These are phyloP conservation scores for Peromyscus polionotus DNA, from an alignment of 2,113 vertebrate species.

Conservation along the genomic window DNA sequence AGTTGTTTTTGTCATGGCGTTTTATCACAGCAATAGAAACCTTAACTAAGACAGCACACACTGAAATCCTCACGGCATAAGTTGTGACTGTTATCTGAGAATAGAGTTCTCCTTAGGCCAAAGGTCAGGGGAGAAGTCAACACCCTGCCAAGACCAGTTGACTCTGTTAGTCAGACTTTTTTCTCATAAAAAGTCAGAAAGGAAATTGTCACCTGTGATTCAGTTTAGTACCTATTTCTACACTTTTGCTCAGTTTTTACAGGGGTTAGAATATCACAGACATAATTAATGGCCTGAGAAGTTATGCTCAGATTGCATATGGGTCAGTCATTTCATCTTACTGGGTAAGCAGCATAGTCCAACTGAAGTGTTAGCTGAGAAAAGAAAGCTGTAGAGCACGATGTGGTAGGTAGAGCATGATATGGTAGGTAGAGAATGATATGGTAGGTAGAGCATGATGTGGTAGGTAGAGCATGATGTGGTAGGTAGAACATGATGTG, in stretches of 20 bases:
- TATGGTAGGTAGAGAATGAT: not conserved
- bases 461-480: too few species aligned
- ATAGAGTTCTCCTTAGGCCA: not conserved
- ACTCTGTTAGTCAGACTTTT: not conserved
- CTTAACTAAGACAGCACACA: not conserved
- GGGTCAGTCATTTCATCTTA: not conserved
- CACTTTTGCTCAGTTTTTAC: not conserved
- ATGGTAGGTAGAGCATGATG: too few species aligned
- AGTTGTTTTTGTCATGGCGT: not conserved
- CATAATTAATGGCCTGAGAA: not conserved
- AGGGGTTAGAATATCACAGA: not conserved
- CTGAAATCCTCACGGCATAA: not conserved
- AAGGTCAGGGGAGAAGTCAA: not conserved
- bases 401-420: not conserved
- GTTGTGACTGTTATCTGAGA: not conserved
- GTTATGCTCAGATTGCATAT: not conserved
- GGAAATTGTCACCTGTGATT: not conserved
- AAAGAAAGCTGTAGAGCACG: not conserved
- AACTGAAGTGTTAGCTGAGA: not conserved
- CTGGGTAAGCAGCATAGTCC: not conserved
- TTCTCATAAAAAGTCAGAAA: not conserved
- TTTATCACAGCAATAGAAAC: not conserved
- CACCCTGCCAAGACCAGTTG: not conserved
- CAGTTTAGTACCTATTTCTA: not conserved
- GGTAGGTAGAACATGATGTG: too few species aligned